phyloP scores from a whole-genome alignment of 1,140 invertebrate genomes.

The Lucilia sericata region DNA sequence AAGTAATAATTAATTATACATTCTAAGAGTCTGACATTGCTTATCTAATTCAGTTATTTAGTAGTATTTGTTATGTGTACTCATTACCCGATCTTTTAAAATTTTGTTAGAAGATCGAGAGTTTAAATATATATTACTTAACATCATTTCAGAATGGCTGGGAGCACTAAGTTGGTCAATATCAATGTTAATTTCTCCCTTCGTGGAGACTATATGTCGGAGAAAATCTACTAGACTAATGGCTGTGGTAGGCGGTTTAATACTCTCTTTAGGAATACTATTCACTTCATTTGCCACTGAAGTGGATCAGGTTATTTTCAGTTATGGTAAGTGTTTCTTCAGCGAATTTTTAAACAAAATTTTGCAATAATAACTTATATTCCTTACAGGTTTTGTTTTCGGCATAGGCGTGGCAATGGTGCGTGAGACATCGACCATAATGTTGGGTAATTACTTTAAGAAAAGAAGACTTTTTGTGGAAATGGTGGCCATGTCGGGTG shows the following conservation, averaged over 20 bases:
- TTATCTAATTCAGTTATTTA: too few relatives aligned
- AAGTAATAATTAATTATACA: too few relatives aligned
- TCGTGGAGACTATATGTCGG: conserved; percentile 82
- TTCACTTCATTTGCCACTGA: conserved; percentile 88
- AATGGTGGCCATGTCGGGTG: conserved; percentile 88
- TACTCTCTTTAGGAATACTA: conserved; percentile 83
- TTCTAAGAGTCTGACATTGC: too few relatives aligned
- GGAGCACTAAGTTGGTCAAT: conserved; percentile 81
- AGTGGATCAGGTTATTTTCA: conserved; percentile 81
- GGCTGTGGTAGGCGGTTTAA: conserved; percentile 85
- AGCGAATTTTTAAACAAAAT: background rate
- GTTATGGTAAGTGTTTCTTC: conserved; percentile 71
- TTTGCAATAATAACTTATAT: background rate
- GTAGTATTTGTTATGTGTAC: too few relatives aligned
- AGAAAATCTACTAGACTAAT: conserved; percentile 83
- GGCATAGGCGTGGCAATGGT: conserved; percentile 87
- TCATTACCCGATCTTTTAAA: too few relatives aligned
- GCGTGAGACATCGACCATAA: conserved; percentile 84
- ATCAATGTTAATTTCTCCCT: conserved; percentile 79
- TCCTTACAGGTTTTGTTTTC: conserved; percentile 76
- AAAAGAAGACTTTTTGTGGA: conserved; percentile 89
- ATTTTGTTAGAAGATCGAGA: too few relatives aligned
- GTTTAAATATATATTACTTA: too few relatives aligned
- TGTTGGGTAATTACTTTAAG: conserved; percentile 92
- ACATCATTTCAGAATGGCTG: conserved; percentile 76